Conservation (phyloP, 2,888 invertebrate genomes). For the Strigamia maritima region DNA sequence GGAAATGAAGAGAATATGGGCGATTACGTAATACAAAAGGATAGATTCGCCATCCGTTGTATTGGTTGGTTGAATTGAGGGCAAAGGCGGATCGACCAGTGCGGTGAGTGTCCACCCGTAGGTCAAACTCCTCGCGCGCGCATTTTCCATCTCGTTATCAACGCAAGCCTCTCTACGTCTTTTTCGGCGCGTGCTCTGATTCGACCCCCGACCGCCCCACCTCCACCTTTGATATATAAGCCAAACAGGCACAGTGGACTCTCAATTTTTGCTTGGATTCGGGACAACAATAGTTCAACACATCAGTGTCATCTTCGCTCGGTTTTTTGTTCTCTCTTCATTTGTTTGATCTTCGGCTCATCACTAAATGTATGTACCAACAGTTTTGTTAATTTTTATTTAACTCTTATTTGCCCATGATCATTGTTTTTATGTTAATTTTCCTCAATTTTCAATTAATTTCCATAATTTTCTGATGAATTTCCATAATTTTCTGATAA, state of each 20-base stretch:
- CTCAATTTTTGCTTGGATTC: slow-evolving; percentile 15
- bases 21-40: slow-evolving; percentile 7
- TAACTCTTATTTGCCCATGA: too few relatives aligned
- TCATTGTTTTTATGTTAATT: too few relatives aligned
- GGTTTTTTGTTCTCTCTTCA: too few relatives aligned
- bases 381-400: too few relatives aligned
- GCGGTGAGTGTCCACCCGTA: slow-evolving; percentile 18
- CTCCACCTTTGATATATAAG: slow-evolving; percentile 9
- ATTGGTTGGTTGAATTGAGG: slow-evolving; percentile 23
- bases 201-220: slow-evolving; percentile 20
- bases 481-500: too few relatives aligned
- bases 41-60: background rate
- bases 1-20: slow-evolving; percentile 5
- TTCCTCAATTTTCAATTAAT: too few relatives aligned
- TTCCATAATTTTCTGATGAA: too few relatives aligned
- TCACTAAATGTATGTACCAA: too few relatives aligned
- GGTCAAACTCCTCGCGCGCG: slow-evolving; percentile 23
- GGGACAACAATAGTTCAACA: background rate
- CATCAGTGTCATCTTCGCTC: background rate
- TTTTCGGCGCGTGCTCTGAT: slow-evolving; percentile 23
- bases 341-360: too few relatives aligned
- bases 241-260: slow-evolving; percentile 6
- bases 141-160: slow-evolving; percentile 23
- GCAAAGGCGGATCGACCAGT: slow-evolving; percentile 19
- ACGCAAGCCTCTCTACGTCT: slow-evolving; percentile 12